Evolutionary conservation across 2,113 vertebrate species (phyloP), one percentile per base, ranked within the genome.

Genomic region (Dromas ardeola): DNA sequence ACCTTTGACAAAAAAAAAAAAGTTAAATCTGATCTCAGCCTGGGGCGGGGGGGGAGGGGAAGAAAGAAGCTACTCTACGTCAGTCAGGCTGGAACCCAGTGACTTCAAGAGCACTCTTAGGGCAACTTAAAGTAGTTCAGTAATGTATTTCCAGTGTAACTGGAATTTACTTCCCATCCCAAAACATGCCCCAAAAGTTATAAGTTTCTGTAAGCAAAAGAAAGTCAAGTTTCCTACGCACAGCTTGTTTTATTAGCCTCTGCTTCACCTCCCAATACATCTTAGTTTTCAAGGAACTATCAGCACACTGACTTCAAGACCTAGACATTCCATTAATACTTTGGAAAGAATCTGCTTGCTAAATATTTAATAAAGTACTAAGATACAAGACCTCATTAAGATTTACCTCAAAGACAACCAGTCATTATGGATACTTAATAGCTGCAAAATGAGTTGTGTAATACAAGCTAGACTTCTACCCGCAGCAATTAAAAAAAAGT

Each of bases 1-100:
- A 38, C 99, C 99, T 97, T 99, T 82, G 10, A 72, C 40, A 66
- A 59, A 59, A 55, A 12, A 50, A 27, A 52, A 26, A 25, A 58
- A 36, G 23, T 69, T 14, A 87, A 50, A 84, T 13, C 32, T 30
- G 11, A 89, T 81, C 58, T 87, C 62, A 89, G 77, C 45, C 34
- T 74, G 30, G 21, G n/a, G 50, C 34, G 21, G n/a, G 50, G 50
- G 43, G 17, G 10, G 13, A 42, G 20, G 21, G 26, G 59, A n/a
- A 20, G 61, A 43, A 67, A 13, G 8, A 18, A 32, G 10, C 20
- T 53, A 20, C 5, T 58, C 22, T 49, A 29, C 21, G 50, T 16
- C 8, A 43, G 27, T 45, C 80, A 74, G 30, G 26, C 55, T 78
- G 36, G 22, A 91, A 72, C 25, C 50, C 45, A 29, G 0, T 59